Conservation (phyloP, 2,888 invertebrate species). For the Ormyrus thymus region DNA sequence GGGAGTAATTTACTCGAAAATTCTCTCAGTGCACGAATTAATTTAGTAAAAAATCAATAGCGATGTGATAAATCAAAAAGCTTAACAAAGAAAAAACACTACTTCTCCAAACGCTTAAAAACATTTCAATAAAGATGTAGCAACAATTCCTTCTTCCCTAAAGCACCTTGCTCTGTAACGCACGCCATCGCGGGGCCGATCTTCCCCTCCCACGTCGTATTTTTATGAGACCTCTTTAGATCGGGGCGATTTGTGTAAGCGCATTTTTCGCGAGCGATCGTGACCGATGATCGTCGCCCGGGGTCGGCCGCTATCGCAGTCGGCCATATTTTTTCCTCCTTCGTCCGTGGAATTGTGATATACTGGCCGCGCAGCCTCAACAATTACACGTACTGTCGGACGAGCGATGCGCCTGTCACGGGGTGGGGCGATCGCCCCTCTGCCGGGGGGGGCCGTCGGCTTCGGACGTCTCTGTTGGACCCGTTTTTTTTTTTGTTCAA, state of each 20-base stretch:
- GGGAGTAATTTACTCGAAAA: too few relatives aligned
- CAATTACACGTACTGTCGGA: constrained; percentile 20
- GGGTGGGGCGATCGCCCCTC: constrained; percentile 19
- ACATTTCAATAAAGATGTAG: too few relatives aligned
- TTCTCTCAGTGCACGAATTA: too few relatives aligned
- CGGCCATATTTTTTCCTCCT: constrained; percentile 27
- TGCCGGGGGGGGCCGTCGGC: constrained; percentile 6
- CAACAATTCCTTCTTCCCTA: too few relatives aligned
- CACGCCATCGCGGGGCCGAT: constrained; percentile 39
- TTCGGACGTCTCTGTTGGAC: not conserved
- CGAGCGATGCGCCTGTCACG: not conserved
- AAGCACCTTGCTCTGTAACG: not conserved
- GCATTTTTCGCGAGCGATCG: constrained; percentile 27
- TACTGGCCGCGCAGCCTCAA: not conserved
- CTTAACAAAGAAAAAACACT: too few relatives aligned
- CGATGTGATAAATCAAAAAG: too few relatives aligned
- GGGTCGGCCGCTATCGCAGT: constrained; percentile 20
- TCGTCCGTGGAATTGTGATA: constrained; percentile 8
- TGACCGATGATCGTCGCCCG: constrained; percentile 38
- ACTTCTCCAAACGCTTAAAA: too few relatives aligned
- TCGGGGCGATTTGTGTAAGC: constrained; percentile 40
- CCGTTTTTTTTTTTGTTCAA: constrained; percentile 32
- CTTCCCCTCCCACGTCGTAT: constrained; percentile 34
- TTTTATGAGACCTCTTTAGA: constrained; percentile 53
- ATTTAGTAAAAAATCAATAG: too few relatives aligned